Base-by-base conservation (phyloP, 1,140 invertebrate species). In the Berghia stephanieae region DNA sequence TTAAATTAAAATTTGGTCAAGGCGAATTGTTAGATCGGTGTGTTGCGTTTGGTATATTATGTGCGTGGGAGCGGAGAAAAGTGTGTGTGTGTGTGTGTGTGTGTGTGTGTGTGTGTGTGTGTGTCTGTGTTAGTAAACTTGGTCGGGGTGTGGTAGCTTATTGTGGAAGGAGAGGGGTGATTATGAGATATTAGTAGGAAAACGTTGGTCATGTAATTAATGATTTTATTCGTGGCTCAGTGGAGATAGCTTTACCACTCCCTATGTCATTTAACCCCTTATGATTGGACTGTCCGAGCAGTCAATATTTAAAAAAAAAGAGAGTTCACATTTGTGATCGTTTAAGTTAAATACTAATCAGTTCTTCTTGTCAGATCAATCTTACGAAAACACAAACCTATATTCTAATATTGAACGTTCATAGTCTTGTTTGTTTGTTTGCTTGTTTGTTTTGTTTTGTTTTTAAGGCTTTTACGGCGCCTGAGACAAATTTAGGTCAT, bases 81-180 rank as follows among this genome's bases (percentile, higher is more conserved):
- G 66, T 3, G 10, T 18, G 8, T 10, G 66, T 68, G 5, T 70
- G 34, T 2, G 68, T 70, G 57, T 60, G 68, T 40, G 68, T 70
- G 68, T 43, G 68, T 40, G 38, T 24, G 68, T n/a, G n/a, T n/a
- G n/a, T 36, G 66, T 38, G 66, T 70, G 68, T 42, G 68, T n/a
- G 68, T 31, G 10, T 21, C 21, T 70, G 42, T 43, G 68, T 13
- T 21, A 38, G 36, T 42, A 43, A 18, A 27, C 27, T n/a, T 3
- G 42, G 43, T 57, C 55, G 1, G 6, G 24, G 2, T 57, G 55
- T 21, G 5, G 6, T 24, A 13, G 43, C 8, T 42, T 42, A 43
- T n/a, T 70, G 1, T 43, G 31, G n/a, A 43, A 0, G 49, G 1
- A 4, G 70, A 52, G 27, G 34, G 21, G 21, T 21, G n/a, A 6